Evolutionary conservation across 1,140 invertebrate genomes (phyloP), one percentile per base, ranked within the genome.

Genomic region (Oncopodura yosiiana): DNA sequence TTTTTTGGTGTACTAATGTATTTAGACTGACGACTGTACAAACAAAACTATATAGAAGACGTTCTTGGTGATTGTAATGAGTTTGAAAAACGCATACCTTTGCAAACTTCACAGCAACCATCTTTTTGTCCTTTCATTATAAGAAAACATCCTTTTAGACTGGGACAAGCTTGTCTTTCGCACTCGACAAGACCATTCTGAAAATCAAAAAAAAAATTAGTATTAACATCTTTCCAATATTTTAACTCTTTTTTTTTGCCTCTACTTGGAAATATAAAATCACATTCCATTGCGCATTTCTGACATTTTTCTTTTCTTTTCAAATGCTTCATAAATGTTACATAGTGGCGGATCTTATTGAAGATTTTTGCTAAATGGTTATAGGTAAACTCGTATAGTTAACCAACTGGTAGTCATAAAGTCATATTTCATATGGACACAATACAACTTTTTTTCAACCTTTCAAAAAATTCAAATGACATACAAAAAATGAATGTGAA

Each of bases 101-200:
- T 82, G 61, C 82, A 84, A 65, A 73, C 74, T 54, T 75, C 72
- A 66, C 83, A 85, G 63, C 82, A 84, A 24, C 75, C 73, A 49
- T 77, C 75, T 24, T 72, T 71, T 6, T 71, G 69, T 49, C 73
- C 74, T 23, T 75, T 71, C 26, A 80, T 69, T 18, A 81, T 65
- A 69, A 81, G 74, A 64, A 81, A 81, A 66, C 82, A 85, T 44
- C 80, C 82, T 58, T 82, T 77, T 46, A 76, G 77, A 53, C 75
- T 74, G 0, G 81, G 81, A 68, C 84, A 87, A 43, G 73, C 73
- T 48, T 75, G 71, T 58, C 76, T 70, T 39, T 74, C 68, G 66
- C 84, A 87, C 60, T 80, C 78, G 0, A 86, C 82, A 66, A 80
- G 80, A 12, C 83, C 82, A 67, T 82, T 81, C 82, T 86, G 74